Evolutionary conservation across 2,113 vertebrate species (phyloP).

Genomic region (Protobothrops flavoviridis): DNA sequence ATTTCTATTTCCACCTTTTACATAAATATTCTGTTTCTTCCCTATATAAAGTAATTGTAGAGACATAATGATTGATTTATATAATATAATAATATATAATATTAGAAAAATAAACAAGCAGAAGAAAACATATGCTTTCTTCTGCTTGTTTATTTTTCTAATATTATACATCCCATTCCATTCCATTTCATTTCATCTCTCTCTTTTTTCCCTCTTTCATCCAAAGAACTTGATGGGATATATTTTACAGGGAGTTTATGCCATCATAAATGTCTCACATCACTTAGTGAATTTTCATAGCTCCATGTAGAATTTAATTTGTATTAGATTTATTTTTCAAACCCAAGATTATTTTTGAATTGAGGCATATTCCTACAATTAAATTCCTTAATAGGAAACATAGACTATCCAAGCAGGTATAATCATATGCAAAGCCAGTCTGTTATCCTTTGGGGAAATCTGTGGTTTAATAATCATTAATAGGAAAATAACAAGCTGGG

Average conservation of each 20-base stretch:
- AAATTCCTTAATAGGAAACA: neutral
- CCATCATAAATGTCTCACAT: neutral
- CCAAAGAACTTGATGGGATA: neutral
- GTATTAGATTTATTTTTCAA: neutral
- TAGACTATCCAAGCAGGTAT: neutral
- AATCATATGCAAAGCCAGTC: neutral
- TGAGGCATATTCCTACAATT: neutral
- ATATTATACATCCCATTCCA: neutral
- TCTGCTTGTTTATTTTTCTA: neutral
- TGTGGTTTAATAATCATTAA: neutral
- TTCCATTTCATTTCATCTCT: neutral
- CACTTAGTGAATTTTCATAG: neutral
- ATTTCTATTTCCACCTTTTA: neutral
- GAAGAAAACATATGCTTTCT: neutral
- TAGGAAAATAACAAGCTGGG: neutral
- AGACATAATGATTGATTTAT: neutral
- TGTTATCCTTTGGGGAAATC: neutral
- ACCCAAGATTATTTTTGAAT: neutral
- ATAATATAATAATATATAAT: too few species aligned
- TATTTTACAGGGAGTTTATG: neutral
- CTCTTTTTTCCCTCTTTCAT: neutral
- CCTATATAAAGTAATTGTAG: neutral
- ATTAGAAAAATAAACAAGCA: too few species aligned
- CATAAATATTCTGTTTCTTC: neutral
- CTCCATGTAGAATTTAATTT: neutral